Conservation (phyloP, 2,797 vertebrate genomes). For the Zenarchopterus dispar region DNA sequence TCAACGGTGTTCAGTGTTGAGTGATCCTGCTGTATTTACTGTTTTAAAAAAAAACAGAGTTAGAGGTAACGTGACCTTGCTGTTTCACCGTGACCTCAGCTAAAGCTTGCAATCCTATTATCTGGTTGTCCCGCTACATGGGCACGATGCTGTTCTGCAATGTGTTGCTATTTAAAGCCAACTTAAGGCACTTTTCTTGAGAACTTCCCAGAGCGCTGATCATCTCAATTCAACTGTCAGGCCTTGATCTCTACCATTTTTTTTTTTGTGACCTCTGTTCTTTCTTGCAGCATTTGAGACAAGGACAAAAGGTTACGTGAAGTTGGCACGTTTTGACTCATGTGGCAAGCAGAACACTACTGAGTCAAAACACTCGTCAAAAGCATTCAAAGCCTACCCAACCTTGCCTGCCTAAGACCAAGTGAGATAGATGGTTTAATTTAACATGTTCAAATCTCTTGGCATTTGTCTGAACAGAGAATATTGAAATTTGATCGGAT, state of each 20-base stretch:
- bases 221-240: conserved; percentile 15
- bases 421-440: no score
- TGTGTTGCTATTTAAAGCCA: conserved; percentile 71
- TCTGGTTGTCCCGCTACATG: conserved; percentile 28
- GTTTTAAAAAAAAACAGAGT: conserved; percentile 28
- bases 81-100: conserved; percentile 57
- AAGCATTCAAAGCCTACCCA: no score
- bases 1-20: background rate
- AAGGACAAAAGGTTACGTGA: no score
- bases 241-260: conserved; percentile 30
- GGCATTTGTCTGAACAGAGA: background rate
- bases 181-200: conserved; percentile 58
- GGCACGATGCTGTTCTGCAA: conserved; percentile 41
- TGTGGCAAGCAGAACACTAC: no score
- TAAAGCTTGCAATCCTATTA: conserved; percentile 81
- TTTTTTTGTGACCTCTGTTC: conserved; percentile 12
- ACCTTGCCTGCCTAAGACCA: no score
- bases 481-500: background rate
- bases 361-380: no score
- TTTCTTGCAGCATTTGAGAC: background rate
- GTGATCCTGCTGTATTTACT: conserved; percentile 12
- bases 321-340: no score
- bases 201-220: conserved; percentile 20
- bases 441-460: background rate
- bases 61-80: conserved; percentile 60